Conservation (phyloP, 2,797 vertebrate species). For the Phalanger gymnotis region DNA sequence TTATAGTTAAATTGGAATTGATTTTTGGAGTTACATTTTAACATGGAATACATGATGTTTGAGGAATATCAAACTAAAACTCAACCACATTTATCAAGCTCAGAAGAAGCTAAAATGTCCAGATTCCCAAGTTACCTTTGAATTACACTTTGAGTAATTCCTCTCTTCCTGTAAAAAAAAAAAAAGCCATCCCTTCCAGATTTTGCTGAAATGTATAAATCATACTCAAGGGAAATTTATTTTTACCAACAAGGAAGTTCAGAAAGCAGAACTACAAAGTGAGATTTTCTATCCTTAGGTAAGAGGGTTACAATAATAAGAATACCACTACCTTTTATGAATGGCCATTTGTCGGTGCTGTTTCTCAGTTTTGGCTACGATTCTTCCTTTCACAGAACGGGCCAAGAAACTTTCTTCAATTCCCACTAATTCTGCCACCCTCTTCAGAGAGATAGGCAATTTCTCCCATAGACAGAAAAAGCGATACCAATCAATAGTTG, state of each 20-base stretch:
- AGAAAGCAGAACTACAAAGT: slow-evolving; percentile 19
- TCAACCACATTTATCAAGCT: slow-evolving; percentile 10
- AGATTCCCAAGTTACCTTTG: slow-evolving; percentile 31
- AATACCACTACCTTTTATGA: slow-evolving; percentile 91
- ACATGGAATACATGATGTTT: background rate
- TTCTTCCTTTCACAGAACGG: slow-evolving; percentile 93
- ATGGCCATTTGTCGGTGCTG: slow-evolving; percentile 96
- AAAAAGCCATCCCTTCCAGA: slow-evolving; percentile 25
- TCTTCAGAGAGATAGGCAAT: slow-evolving; percentile 94
- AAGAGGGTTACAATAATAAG: background rate
- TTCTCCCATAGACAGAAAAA: slow-evolving; percentile 98
- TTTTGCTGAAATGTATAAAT: slow-evolving; percentile 20
- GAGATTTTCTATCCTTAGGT: background rate
- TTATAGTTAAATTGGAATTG: background rate
- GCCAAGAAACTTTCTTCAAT: slow-evolving; percentile 96
- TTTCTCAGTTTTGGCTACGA: slow-evolving; percentile 93
- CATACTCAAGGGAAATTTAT: slow-evolving; percentile 21
- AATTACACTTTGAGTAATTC: slow-evolving; percentile 41
- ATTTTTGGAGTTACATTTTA: background rate
- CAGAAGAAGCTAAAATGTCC: slow-evolving; percentile 27
- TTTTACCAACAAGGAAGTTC: slow-evolving; percentile 35
- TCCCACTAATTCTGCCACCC: slow-evolving; percentile 97
- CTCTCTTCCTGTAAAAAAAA: slow-evolving; percentile 8
- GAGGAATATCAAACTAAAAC: background rate
- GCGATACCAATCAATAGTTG: slow-evolving; percentile 96